Evolutionary conservation across 2,797 vertebrate species (phyloP).

Genomic region (Fringilla coelebs): DNA sequence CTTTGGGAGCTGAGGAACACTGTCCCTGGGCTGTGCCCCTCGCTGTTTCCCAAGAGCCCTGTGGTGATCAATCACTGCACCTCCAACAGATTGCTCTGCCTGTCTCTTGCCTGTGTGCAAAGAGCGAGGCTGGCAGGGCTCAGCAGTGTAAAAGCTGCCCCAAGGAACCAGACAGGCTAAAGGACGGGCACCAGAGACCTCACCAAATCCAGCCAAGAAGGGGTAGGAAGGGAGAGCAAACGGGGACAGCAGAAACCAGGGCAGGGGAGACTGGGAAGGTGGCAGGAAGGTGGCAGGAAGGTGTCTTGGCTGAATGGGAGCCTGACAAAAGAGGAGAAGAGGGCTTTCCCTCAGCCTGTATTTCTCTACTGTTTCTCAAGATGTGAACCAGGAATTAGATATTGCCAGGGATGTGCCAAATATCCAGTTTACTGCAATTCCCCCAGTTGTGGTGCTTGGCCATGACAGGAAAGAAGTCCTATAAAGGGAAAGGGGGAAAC

Average conservation of each 20-base stretch:
- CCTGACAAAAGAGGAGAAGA: neutral
- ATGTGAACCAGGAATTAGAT: neutral
- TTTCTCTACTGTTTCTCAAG: neutral
- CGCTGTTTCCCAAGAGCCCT: neutral
- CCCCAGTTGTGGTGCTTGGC: neutral
- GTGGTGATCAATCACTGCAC: neutral
- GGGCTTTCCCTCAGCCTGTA: neutral
- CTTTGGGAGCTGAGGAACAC: neutral
- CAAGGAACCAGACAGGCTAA: neutral
- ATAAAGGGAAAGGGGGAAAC: neutral
- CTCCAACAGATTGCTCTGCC: neutral
- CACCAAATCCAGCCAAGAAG: neutral
- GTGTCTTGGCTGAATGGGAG: neutral
- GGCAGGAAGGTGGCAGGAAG: neutral
- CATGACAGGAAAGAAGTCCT: neutral
- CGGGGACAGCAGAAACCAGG: neutral
- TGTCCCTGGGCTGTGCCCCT: neutral
- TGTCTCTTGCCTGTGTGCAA: neutral
- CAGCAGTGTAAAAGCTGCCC: neutral
- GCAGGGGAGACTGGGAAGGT: neutral
- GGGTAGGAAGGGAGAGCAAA: neutral
- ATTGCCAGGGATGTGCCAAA: neutral
- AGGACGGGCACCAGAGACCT: fast-evolving
- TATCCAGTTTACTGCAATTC: neutral
- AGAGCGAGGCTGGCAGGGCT: neutral